phyloP scores from a whole-genome alignment of 2,888 invertebrate species.

The Cryptus viduatorius region DNA sequence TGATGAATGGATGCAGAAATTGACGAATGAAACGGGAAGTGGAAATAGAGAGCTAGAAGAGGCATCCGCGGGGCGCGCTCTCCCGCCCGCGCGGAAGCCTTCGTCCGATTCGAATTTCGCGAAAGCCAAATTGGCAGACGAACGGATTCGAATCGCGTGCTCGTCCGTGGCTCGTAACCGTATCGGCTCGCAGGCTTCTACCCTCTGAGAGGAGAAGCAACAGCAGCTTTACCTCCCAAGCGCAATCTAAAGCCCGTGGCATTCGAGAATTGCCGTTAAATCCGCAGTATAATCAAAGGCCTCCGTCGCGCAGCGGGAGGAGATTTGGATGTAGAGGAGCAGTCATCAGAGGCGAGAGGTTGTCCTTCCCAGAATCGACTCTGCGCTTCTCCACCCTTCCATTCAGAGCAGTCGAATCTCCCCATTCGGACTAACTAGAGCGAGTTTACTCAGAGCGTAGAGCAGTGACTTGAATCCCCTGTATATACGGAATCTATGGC shows the following conservation, averaged over 20 bases:
- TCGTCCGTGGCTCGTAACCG: conserved; percentile 42
- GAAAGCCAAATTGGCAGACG: conserved; percentile 57
- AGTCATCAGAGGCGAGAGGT: conserved; percentile 9
- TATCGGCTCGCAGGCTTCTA: conserved; percentile 35
- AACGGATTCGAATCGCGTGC: conserved; percentile 58
- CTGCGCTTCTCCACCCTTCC: background rate
- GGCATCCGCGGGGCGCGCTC: background rate
- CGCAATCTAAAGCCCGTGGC: conserved; percentile 74
- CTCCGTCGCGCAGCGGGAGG: conserved; percentile 53
- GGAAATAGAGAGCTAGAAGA: background rate
- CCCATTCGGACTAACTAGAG: background rate
- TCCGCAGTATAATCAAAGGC: conserved; percentile 78
- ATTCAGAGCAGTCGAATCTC: background rate
- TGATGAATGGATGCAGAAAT: conserved; percentile 56
- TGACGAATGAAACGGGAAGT: conserved; percentile 44
- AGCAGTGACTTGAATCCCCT: conserved; percentile 45
- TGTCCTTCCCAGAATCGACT: conserved; percentile 22
- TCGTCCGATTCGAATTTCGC: conserved; percentile 36
- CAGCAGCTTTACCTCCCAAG: conserved; percentile 68
- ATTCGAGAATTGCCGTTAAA: conserved; percentile 77
- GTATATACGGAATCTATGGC: conserved; percentile 11
- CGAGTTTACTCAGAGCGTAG: conserved; percentile 35
- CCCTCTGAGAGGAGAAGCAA: background rate
- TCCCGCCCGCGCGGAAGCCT: background rate
- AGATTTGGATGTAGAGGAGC: conserved; percentile 24